Base-by-base conservation (phyloP, 2,888 invertebrate species). In the Dusona sp. region DNA sequence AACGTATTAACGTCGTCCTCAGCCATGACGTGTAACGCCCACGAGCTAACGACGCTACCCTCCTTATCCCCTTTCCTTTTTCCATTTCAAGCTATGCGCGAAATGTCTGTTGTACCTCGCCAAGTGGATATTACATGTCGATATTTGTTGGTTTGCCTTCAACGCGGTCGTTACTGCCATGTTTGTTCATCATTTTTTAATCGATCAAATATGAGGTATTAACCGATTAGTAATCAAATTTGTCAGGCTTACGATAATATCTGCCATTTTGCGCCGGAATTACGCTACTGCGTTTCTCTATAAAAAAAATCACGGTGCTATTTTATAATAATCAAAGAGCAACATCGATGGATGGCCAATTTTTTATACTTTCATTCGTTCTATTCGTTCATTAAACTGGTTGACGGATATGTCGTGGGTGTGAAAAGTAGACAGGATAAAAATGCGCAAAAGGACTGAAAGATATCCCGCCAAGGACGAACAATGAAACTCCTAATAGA, bases 401-500 rank as follows among this genome's bases (percentile, higher is more conserved):
- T 25, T 45, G 7, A 19, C 33, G 2, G 36, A 75, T 72, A n/a
- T 33, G 65, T 61, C 13, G 22, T 36, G 2, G 13, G 67, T 25
- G 38, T 61, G 22, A 75, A 82, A 78, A 68, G 29, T 19, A 42
- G 38, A 67, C 42, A 57, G 6, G 67, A 9, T 11, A 25, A 48
- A 64, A 64, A 72, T 61, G 72, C n/a, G 29, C 25, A 45, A 54
- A 64, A 29, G 67, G 42, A 11, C 51, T 54, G 29, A 65, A 38
- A 42, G 81, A 88, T 86, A 89, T 90, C 91, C 92, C 91, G 91
- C 90, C 82, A 91, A 88, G 90, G 89, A 87, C 86, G 90, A 91
- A 93, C 93, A 93, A 93, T 93, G 89, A 91, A 89, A 90, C 89
- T 90, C 88, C 92, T 92, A 93, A 93, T 93, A 93, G 93, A 93